Percentiles rank a stretch among this genome's conserved stretches.
These are phyloP conservation scores for Chloroceryle inda DNA, from an alignment of 2,797 vertebrate species.

Conservation along the genomic window DNA sequence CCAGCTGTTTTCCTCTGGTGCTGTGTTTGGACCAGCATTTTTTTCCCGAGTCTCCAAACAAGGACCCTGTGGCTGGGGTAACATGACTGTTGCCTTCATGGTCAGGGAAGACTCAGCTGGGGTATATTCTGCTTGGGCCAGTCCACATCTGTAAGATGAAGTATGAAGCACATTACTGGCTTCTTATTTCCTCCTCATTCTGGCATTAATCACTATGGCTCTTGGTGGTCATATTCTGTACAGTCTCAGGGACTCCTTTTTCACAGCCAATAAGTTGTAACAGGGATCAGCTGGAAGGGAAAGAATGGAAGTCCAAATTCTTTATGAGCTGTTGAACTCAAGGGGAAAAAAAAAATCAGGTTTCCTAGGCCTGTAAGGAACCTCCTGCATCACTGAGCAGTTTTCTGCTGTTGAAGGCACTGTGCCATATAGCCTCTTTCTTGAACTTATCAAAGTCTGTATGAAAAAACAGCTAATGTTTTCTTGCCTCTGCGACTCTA, in stretches of 20 bases:
- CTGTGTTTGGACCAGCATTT: neutral
- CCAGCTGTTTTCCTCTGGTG: neutral
- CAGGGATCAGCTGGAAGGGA: slow-evolving; percentile 48
- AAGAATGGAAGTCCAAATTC: slow-evolving; percentile 40
- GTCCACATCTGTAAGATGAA: slow-evolving; percentile 25
- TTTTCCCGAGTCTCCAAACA: neutral
- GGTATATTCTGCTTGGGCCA: neutral
- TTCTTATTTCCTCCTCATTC: slow-evolving; percentile 47
- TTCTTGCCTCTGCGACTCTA: neutral
- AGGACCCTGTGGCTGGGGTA: neutral
- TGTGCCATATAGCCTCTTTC: neutral
- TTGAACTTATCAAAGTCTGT: neutral
- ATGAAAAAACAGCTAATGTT: neutral
- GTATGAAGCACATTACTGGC: neutral
- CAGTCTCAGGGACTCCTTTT: slow-evolving; percentile 54
- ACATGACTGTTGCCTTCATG: neutral
- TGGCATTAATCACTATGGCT: slow-evolving; percentile 28
- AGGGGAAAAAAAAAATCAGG: neutral
- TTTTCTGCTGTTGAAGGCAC: slow-evolving; percentile 24
- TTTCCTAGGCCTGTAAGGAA: neutral
- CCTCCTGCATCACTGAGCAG: neutral
- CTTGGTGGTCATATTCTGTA: slow-evolving; percentile 40
- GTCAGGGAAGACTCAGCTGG: neutral
- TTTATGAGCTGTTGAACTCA: slow-evolving; percentile 61
- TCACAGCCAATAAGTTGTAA: slow-evolving; percentile 63